phyloP scores from a whole-genome alignment of 2,888 invertebrate genomes.

The Vesta saturnalis region DNA sequence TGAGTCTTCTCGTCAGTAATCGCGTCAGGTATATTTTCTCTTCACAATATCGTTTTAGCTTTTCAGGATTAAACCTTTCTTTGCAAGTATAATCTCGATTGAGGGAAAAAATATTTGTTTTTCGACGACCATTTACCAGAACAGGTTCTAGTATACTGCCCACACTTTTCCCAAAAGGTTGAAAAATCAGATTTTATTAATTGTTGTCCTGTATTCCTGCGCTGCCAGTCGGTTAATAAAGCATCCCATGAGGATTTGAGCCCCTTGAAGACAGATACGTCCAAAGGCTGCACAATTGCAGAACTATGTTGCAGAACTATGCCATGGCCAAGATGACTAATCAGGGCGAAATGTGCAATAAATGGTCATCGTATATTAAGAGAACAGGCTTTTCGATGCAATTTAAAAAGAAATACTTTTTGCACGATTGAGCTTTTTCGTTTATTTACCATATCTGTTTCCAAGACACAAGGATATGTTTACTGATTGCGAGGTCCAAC shows the following conservation, averaged over 20 bases:
- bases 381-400: too few species aligned
- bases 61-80: too few species aligned
- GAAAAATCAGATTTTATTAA: conserved; percentile 1
- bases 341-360: not conserved
- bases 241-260: not conserved
- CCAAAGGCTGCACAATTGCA: too few species aligned
- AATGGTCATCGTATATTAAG: conserved; percentile 10
- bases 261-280: not conserved
- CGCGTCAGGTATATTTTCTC: not conserved
- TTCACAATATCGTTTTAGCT: not conserved
- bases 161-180: not conserved
- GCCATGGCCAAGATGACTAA: not conserved
- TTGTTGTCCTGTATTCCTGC: conserved; percentile 3
- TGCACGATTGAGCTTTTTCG: too few species aligned
- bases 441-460: too few species aligned
- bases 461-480: too few species aligned
- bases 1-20: not conserved
- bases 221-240: not conserved
- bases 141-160: not conserved
- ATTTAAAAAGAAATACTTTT: too few species aligned
- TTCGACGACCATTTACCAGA: not conserved
- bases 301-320: not conserved
- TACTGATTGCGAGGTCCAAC: too few species aligned
- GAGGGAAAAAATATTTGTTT: too few species aligned
- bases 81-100: too few species aligned